Conservation (phyloP, 1,140 invertebrate genomes). For the Helicorthomorpha holstii region DNA sequence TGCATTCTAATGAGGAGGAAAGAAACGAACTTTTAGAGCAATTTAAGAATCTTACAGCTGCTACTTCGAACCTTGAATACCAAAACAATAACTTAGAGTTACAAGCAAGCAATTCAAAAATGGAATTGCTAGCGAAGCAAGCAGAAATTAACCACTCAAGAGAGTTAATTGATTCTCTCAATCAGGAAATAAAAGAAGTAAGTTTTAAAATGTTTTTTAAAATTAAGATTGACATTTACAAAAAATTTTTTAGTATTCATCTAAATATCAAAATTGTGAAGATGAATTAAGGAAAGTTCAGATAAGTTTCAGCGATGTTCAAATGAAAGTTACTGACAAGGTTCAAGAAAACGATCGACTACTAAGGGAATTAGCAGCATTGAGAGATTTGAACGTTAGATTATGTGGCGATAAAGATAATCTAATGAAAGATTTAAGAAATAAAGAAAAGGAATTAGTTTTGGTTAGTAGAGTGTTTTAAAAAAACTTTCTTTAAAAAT, state of each 20-base stretch:
- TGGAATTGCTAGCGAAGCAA: conserved; percentile 1
- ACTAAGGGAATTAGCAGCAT: not conserved
- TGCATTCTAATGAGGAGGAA: not conserved
- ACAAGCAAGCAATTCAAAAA: not conserved
- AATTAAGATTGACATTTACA: not conserved
- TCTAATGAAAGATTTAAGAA: no score
- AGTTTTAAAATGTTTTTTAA: not conserved
- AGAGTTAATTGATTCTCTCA: not conserved
- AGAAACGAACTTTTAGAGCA: not conserved
- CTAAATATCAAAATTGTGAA: not conserved
- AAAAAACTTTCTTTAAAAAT: no score
- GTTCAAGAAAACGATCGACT: not conserved
- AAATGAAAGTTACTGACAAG: not conserved
- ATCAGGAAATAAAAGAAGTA: conserved; percentile 1
- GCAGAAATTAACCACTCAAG: conserved; percentile 2
- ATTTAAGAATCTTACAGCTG: not conserved
- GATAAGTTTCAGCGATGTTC: not conserved
- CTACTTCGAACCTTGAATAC: not conserved
- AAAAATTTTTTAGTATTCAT: not conserved
- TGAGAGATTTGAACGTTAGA: not conserved
- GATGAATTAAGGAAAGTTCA: not conserved
- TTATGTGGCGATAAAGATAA: not conserved
- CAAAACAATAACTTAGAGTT: conserved; percentile 3
- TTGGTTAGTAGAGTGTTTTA: no score
- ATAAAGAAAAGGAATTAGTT: no score